phyloP scores from a whole-genome alignment of 2,888 invertebrate genomes.

The Lithophane leautieri region DNA sequence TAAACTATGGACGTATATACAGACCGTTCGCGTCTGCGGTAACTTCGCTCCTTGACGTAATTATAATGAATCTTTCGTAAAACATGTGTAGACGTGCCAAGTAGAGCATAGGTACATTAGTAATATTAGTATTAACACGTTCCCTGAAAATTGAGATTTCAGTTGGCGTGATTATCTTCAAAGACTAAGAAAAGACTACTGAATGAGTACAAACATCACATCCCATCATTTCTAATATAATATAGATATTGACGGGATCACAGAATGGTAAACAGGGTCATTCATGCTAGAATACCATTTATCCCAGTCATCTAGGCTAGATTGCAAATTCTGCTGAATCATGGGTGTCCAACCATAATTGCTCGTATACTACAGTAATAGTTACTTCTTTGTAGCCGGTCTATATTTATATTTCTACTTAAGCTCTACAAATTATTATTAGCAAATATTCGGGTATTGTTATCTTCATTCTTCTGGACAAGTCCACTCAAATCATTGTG shows the following conservation, averaged over 20 bases:
- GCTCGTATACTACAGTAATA: neutral
- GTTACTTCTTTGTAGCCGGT: too few species aligned
- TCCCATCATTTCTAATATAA: too few species aligned
- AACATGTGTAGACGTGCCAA: slow-evolving; percentile 70
- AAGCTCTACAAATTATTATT: too few species aligned
- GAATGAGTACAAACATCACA: too few species aligned
- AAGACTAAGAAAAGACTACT: neutral
- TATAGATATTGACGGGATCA: neutral
- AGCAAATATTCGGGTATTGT: too few species aligned
- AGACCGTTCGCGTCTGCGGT: slow-evolving; percentile 47
- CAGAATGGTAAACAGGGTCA: neutral
- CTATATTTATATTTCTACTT: too few species aligned
- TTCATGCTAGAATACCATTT: neutral
- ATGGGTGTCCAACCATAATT: neutral
- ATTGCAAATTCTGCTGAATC: neutral
- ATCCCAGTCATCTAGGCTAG: neutral
- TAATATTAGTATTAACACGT: slow-evolving; percentile 50
- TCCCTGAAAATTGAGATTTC: slow-evolving; percentile 34
- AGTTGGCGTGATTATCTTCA: slow-evolving; percentile 16
- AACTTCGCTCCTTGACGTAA: slow-evolving; percentile 61
- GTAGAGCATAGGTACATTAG: slow-evolving; percentile 60
- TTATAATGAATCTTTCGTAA: slow-evolving; percentile 73
- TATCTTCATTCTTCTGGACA: too few species aligned
- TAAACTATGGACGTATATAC: slow-evolving; percentile 30
- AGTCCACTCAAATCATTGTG: too few species aligned